phyloP scores from a whole-genome alignment of 92 coral and sea anemone genomes.

The Chrysogorgia sp. region DNA sequence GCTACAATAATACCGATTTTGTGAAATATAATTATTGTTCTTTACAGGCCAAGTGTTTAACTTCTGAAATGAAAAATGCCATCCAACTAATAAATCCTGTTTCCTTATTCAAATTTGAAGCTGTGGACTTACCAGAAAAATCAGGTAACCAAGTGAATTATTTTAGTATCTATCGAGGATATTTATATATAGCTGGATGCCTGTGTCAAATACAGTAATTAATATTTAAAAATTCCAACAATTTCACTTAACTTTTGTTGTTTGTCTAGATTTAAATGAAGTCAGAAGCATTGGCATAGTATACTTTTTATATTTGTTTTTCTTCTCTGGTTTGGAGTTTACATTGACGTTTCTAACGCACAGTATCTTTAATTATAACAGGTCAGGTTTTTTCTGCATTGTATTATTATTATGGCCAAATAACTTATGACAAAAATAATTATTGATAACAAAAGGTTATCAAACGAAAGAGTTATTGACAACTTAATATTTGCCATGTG shows the following conservation, averaged over 20 bases:
- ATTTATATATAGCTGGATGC: too few species aligned
- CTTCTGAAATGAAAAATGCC: slow-evolving; percentile 73
- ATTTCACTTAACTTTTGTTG: not conserved
- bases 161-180: too few species aligned
- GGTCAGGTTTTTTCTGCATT: slow-evolving; percentile 47
- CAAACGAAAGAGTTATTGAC: too few species aligned
- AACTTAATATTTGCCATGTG: too few species aligned
- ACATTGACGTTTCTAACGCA: slow-evolving; percentile 94
- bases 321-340: slow-evolving; percentile 98
- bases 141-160: slow-evolving; percentile 53
- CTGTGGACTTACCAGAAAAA: slow-evolving; percentile 72
- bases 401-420: not conserved
- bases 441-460: too few species aligned
- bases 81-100: slow-evolving; percentile 80
- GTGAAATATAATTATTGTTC: slow-evolving; percentile 4
- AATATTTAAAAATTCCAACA: not conserved
- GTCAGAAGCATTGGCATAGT: slow-evolving; percentile 75
- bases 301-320: slow-evolving; percentile 85
- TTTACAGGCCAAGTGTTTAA: slow-evolving; percentile 74
- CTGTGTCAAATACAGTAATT: not conserved
- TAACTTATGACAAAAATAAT: not conserved
- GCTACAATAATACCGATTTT: not conserved
- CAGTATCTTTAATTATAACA: slow-evolving; percentile 85
- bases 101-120: slow-evolving; percentile 85
- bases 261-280: slow-evolving; percentile 64